A percentile compares a stretch with the other conserved stretches of the same genome.
phyloP scores from a whole-genome alignment of 2,797 vertebrate species.

The Centropyge bicolor region DNA sequence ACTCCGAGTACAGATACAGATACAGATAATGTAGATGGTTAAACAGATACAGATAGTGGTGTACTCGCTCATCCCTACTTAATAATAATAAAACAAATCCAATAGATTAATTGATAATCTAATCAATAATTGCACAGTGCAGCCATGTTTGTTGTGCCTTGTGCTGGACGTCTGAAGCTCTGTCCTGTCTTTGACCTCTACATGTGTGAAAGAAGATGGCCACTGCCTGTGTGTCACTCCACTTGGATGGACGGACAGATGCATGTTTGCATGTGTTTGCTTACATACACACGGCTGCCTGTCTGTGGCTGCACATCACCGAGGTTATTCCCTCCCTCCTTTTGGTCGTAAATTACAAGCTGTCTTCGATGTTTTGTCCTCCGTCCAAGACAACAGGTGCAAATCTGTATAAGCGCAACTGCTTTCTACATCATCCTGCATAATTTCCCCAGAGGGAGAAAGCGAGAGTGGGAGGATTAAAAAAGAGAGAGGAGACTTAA shows the following conservation, averaged over 20 bases:
- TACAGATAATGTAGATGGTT: too few species aligned
- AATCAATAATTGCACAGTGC: not conserved
- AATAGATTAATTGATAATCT: not conserved
- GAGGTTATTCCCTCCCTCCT: not conserved
- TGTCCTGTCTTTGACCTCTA: not conserved
- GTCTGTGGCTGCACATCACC: not conserved
- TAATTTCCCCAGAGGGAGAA: conserved; percentile 58
- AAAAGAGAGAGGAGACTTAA: conserved; percentile 13
- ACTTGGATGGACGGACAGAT: not conserved
- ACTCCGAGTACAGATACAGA: too few species aligned
- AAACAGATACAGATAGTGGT: too few species aligned
- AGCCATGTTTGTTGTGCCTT: not conserved
- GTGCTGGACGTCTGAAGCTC: not conserved
- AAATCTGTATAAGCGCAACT: conserved; percentile 46
- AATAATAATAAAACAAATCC: not conserved
- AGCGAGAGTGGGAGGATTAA: conserved; percentile 18
- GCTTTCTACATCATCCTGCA: conserved; percentile 46
- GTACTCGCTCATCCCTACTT: too few species aligned
- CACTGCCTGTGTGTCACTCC: not conserved
- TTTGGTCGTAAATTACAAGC: not conserved
- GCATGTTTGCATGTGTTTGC: conserved; percentile 18
- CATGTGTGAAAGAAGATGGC: conserved; percentile 1
- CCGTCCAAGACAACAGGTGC: conserved; percentile 66
- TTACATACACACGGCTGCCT: not conserved
- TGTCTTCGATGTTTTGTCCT: conserved; percentile 30